phyloP scores from a whole-genome alignment of 2,113 vertebrate species.

The Aplodontia rufa region DNA sequence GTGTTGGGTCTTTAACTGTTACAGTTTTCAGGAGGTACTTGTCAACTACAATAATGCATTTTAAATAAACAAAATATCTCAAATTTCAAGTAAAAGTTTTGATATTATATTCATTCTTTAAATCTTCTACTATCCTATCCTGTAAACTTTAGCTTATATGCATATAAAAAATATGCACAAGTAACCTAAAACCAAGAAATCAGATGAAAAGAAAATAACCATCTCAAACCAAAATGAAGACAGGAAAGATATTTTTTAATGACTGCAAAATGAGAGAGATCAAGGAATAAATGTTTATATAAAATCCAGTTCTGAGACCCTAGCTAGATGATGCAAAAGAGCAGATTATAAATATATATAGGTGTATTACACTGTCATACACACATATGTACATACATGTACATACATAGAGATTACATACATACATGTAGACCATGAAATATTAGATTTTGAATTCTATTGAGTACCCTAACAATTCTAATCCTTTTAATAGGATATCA shows the following conservation, averaged over 20 bases:
- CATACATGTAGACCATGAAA: neutral
- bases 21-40: neutral
- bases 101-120: neutral
- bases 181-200: neutral
- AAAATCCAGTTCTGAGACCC: neutral
- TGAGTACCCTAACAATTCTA: neutral
- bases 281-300: neutral
- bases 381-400: no score
- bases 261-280: neutral
- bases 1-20: neutral
- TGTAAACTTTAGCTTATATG: neutral
- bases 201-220: neutral
- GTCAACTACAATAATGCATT: neutral
- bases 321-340: neutral
- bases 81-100: neutral
- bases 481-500: neutral
- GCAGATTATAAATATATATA: neutral
- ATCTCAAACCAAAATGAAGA: neutral
- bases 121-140: neutral
- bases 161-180: neutral
- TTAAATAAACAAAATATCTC: neutral
- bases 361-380: no score
- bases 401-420: neutral
- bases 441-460: neutral
- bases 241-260: neutral